Base-by-base conservation (phyloP, 2,113 vertebrate species). In the Microtus montanus region DNA sequence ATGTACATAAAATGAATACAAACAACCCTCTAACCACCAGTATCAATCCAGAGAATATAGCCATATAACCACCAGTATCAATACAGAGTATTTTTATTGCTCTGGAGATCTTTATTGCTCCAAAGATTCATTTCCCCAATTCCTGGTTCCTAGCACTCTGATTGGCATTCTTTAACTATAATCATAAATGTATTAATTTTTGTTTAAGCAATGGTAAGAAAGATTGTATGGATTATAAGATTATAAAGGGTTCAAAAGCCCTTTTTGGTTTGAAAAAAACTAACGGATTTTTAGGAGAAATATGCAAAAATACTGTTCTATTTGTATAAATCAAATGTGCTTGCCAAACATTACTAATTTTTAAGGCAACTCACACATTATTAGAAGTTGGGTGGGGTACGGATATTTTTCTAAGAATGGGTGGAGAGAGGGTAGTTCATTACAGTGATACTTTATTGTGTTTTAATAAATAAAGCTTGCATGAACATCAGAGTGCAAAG, bases 311-410 rank as follows among this genome's bases (percentile, higher is more conserved):
- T 78, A 13, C 26, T 90, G 30, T 61, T 87, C 74, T 52, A 52
- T 52, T 79, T n/a, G 4, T 80, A 41, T 85, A 88, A 90, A 73
- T 28, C 33, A 79, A 86, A 85, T 20, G 5, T 87, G 6, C 28
- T 96, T 94, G 63, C 70, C 52, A 91, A 64, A 74, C 74, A 82
- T 68, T 87, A 61, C 13, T 75, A 73, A 83, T 33, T 49, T 91
- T 66, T 78, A 9, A 83, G 64, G n/a, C 38, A 84, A 35, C 20
- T 77, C 5, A 54, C 9, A 64, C 5, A 35, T 84, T 44, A 85
- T 9, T 75, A 74, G n/a, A 87, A 71, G 68, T 30, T 88, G 52
- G 61, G 10, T n/a, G 35, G 33, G 54, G 63, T 66, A 58, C 14
- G 63, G 44, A 24, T 71, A 61, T 47, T 80, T 90, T 94, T 24